These are phyloP conservation scores for Pachypeltis micranthus DNA, from an alignment of 1,140 invertebrate species.

Conservation along the genomic window DNA sequence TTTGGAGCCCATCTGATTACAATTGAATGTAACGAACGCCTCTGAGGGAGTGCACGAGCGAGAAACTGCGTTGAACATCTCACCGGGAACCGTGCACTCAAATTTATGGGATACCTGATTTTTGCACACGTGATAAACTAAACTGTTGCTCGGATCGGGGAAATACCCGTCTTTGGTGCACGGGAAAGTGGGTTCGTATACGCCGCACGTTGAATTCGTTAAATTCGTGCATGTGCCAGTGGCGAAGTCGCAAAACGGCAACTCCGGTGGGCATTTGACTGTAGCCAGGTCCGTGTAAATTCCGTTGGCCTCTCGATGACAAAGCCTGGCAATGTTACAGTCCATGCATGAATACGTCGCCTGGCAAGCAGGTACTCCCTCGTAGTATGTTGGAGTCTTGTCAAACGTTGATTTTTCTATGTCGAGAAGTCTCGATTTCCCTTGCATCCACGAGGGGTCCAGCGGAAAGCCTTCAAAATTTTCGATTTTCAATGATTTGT, in stretches of 20 bases:
- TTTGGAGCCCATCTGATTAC: not conserved
- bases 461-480: too few relatives aligned
- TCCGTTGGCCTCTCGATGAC: not conserved
- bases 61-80: not conserved
- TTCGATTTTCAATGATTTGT: too few relatives aligned
- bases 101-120: not conserved
- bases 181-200: slow-evolving; percentile 2
- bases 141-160: slow-evolving; percentile 14
- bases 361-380: too few relatives aligned
- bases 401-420: too few relatives aligned
- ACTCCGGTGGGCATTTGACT: not conserved
- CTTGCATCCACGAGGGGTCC: too few relatives aligned
- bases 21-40: not conserved
- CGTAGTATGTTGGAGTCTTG: too few relatives aligned
- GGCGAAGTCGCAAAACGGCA: slow-evolving; percentile 12
- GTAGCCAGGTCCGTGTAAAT: not conserved
- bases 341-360: slow-evolving; percentile 8
- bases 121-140: slow-evolving; percentile 5
- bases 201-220: not conserved
- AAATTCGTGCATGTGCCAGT: slow-evolving; percentile 7
- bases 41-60: not conserved
- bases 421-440: too few relatives aligned
- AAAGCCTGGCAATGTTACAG: slow-evolving; percentile 12
- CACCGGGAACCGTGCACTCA: not conserved
- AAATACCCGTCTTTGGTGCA: slow-evolving; percentile 17